Base-by-base conservation (phyloP, 2,888 invertebrate species). In the Ornithoptera alexandrae region DNA sequence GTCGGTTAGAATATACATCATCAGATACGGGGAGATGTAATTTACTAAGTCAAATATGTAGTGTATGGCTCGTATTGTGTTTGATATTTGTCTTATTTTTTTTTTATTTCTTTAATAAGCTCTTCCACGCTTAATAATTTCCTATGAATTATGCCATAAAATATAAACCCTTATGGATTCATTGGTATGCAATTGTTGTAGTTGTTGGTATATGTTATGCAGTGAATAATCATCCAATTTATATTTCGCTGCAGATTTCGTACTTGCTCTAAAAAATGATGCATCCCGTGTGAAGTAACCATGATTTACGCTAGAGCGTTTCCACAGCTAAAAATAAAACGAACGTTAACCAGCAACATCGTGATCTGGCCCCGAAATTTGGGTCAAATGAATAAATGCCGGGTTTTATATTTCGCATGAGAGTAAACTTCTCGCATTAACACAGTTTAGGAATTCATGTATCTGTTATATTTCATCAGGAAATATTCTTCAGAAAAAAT, bases 371-470 rank as follows among this genome's bases (percentile, higher is more conserved):
- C 70, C 18, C 58, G 53, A 36, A 50, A 71, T 64, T 67, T 67
- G 62, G 70, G 70, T 71, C 70, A 71, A 68, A 67, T 71, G 70
- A 71, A 71, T 65, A 66, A 67, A 71, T 65, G 61, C 60, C 56
- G 46, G 61, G 61, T 57, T 71, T 60, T 62, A 64, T 56, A 61
- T 67, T 67, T 67, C 64, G 36, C 39, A 56, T 56, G 39, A 61
- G 65, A 57, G 30, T 62, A 10, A 56, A 56, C 20, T 46, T 46
- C 46, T 46, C 12, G 46, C 46, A 46, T 46, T 46, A 46, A 46
- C 46, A 53, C 53, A 53, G 53, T 53, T 53, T 53, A n/a, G n/a
- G 53, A 18, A n/a, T 58, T 1, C n/a, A 8, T 22, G 4, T 58
- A 58, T 20, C n/a, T 22, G 22, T 58, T 58, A 8, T 22, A 22